Conservation (phyloP, 2,888 invertebrate species). For the Eulithis testata region DNA sequence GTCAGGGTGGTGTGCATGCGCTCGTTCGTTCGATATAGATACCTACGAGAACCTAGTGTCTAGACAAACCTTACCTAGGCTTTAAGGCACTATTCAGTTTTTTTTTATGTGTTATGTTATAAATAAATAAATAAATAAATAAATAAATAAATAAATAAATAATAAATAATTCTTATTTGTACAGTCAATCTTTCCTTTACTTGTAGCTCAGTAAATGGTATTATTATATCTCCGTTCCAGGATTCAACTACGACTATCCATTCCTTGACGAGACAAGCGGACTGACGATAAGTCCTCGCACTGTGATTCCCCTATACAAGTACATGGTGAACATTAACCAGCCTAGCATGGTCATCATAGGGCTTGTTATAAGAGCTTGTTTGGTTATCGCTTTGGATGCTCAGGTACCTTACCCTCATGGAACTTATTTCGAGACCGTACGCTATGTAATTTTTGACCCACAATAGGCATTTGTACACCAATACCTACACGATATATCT, state of each 20-base stretch:
- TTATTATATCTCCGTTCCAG: constrained; percentile 62
- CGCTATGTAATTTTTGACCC: not conserved
- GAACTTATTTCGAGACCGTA: no score
- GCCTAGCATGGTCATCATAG: constrained; percentile 90
- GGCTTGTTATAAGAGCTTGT: constrained; percentile 87
- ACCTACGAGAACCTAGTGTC: no score
- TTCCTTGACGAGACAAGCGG: constrained; percentile 88
- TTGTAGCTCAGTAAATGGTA: no score
- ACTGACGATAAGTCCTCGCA: constrained; percentile 82
- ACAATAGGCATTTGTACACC: not conserved
- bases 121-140: no score
- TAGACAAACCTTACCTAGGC: no score
- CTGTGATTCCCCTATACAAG: constrained; percentile 88
- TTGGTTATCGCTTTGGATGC: constrained; percentile 78
- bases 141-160: no score
- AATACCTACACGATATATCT: not conserved
- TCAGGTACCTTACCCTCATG: constrained; percentile 55
- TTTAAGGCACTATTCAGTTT: no score
- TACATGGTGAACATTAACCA: constrained; percentile 90
- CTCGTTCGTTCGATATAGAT: no score
- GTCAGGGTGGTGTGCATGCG: no score
- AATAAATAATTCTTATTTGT: no score
- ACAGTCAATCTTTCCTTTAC: no score
- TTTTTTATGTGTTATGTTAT: no score
- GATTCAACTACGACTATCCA: constrained; percentile 89